Evolutionary conservation across 2,888 invertebrate species (phyloP).

Genomic region (Apodemia duryi): DNA sequence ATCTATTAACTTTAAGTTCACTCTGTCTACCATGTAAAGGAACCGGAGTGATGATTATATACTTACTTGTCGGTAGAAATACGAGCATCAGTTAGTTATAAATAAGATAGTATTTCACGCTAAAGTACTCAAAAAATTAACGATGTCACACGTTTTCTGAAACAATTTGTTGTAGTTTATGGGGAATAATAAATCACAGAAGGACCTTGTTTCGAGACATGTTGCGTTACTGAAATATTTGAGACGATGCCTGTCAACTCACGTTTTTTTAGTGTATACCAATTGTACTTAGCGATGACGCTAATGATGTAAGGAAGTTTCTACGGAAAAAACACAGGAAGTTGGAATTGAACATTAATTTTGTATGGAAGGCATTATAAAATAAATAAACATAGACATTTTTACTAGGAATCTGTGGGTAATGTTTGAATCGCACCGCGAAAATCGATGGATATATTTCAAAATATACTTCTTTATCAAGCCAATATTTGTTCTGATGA

Average conservation of each 20-base stretch:
- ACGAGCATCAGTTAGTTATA: not conserved
- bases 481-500: no score
- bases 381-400: no score
- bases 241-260: slow-evolving; percentile 69
- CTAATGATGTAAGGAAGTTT: slow-evolving; percentile 55
- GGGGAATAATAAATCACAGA: slow-evolving; percentile 61
- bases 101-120: not conserved
- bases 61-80: no score
- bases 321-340: slow-evolving; percentile 2
- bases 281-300: slow-evolving; percentile 50
- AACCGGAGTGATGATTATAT: no score
- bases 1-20: no score
- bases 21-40: no score
- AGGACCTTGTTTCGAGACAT: slow-evolving; percentile 66
- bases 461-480: no score
- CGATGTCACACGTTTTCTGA: slow-evolving; percentile 44
- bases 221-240: slow-evolving; percentile 72
- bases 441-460: no score
- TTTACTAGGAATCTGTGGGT: no score
- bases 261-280: slow-evolving; percentile 49
- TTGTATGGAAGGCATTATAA: not conserved
- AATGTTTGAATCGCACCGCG: no score
- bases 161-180: slow-evolving; percentile 70
- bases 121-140: slow-evolving; percentile 40
- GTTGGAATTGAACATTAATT: not conserved